Evolutionary conservation across 2,113 vertebrate species (phyloP), one percentile per base, ranked within the genome.

Genomic region (Peromyscus californicus): DNA sequence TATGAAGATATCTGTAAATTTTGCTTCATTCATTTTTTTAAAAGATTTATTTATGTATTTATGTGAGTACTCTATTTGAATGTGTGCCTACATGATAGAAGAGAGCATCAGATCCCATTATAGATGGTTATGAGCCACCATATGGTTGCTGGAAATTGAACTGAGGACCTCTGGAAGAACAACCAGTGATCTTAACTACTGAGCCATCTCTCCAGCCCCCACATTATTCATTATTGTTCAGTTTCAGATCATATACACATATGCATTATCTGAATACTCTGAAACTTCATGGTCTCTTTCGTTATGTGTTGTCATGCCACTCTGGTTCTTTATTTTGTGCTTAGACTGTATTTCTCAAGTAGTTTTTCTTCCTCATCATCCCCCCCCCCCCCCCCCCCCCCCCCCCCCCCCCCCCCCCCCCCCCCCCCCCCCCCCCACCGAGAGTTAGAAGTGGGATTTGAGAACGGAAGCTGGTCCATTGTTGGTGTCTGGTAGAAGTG

Each of bases 251-350:
- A 33, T 76, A 85, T 65, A 5, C 80, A 69, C 6, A 29, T 80
- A 21, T 96, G 84, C 7, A 65, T 92, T 96, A 33, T 86, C 26
- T 93, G 29, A 97, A 45, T 89, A 97, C 54, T 90, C 39, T 82
- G 54, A 88, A 48, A 70, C 48, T 67, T 72, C 54, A 76, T 48
- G 39, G 85, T 90, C 21, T 95, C 94, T 92, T 93, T 61, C 59
- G 90, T 92, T 96, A n/a, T 78, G 51, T 76, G 85, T 96, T 93
- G 69, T 42, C n/a, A 54, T 89, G 5, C 57, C 76, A 94, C 91
- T 89, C 15, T 92, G 51, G 19, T 84, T 79, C 42, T 85, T 95
- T n/a, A 57, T 93, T 93, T 97, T 96, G 42, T 94, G 7, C 39
- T 88, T 90, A 2, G 59, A 31, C 76, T 91, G 7, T 93, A 72